A percentile compares a stretch with the other conserved stretches of the same genome.
Evolutionary conservation across 2,888 invertebrate genomes (phyloP).

Genomic region (Diplazon laetatorius): DNA sequence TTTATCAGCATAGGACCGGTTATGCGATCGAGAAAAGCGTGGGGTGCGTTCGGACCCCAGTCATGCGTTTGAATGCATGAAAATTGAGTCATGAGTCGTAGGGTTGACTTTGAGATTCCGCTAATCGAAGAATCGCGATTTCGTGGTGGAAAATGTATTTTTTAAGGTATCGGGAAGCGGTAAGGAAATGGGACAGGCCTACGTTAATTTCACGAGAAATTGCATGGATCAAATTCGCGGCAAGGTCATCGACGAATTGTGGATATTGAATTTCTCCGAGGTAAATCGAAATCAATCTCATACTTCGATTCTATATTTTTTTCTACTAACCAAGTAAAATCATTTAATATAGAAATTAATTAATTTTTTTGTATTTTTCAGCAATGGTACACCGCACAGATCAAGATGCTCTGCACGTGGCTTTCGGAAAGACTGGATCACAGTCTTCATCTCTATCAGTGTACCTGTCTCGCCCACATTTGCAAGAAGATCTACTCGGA

Average conservation of each 20-base stretch:
- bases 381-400: slow-evolving; percentile 97
- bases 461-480: slow-evolving; percentile 97
- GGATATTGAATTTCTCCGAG: slow-evolving; percentile 92
- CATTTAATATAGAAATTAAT: too few species aligned
- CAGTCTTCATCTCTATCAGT: slow-evolving; percentile 97
- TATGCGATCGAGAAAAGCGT: too few species aligned
- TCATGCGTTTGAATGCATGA: too few species aligned
- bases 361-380: slow-evolving; percentile 82
- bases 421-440: slow-evolving; percentile 95
- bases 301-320: slow-evolving; percentile 19
- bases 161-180: slow-evolving; percentile 96
- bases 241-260: slow-evolving; percentile 94
- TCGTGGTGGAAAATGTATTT: slow-evolving; percentile 63
- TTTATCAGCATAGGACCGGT: too few species aligned
- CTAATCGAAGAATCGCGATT: slow-evolving; percentile 55
- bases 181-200: slow-evolving; percentile 98
- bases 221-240: slow-evolving; percentile 99
- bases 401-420: slow-evolving; percentile 97
- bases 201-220: slow-evolving; percentile 98
- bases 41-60: too few species aligned
- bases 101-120: slow-evolving; percentile 40
- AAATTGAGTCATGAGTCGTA: too few species aligned
- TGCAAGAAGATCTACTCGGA: slow-evolving; percentile 99
- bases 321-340: too few species aligned
- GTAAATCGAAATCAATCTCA: slow-evolving; percentile 65